A percentile compares a stretch with the other conserved stretches of the same genome.
phyloP scores from a whole-genome alignment of 2,113 vertebrate genomes.

The Telmatochromis sp. region DNA sequence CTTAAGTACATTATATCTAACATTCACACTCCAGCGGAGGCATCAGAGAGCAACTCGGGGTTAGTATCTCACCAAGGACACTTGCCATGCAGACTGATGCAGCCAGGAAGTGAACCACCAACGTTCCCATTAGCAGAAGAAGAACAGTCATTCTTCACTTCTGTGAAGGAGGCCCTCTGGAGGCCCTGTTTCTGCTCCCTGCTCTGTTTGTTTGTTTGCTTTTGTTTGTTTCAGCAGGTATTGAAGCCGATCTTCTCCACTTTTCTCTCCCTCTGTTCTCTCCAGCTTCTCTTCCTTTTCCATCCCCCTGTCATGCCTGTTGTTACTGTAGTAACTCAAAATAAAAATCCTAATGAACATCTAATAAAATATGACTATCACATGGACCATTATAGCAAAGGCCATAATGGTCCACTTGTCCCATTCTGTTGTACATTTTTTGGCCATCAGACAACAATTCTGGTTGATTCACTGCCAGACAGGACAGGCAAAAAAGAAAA shows the following conservation, averaged over 20 bases:
- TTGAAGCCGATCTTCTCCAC: not conserved
- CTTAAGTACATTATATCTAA: not conserved
- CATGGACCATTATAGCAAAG: not conserved
- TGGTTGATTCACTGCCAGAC: accelerated
- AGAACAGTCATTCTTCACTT: not conserved
- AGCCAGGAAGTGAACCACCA: not conserved
- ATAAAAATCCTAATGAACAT: not conserved
- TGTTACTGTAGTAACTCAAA: not conserved
- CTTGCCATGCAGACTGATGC: not conserved
- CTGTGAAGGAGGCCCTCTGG: not conserved
- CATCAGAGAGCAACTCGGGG: not conserved
- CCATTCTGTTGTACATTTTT: not conserved
- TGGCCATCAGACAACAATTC: not conserved
- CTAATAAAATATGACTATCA: not conserved
- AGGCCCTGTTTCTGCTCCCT: not conserved
- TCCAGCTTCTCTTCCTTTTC: not conserved
- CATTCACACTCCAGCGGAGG: not conserved
- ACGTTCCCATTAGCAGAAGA: not conserved
- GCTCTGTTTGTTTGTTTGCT: not conserved
- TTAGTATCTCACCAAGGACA: not conserved
- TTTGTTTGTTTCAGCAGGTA: not conserved
- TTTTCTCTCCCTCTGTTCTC: not conserved
- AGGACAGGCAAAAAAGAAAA: not conserved
- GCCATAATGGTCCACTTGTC: not conserved
- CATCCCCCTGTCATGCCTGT: accelerated